A percentile compares a stretch with the other conserved stretches of the same genome.
Evolutionary conservation across 2,113 vertebrate species (phyloP).

Genomic region (Camelus dromedarius): DNA sequence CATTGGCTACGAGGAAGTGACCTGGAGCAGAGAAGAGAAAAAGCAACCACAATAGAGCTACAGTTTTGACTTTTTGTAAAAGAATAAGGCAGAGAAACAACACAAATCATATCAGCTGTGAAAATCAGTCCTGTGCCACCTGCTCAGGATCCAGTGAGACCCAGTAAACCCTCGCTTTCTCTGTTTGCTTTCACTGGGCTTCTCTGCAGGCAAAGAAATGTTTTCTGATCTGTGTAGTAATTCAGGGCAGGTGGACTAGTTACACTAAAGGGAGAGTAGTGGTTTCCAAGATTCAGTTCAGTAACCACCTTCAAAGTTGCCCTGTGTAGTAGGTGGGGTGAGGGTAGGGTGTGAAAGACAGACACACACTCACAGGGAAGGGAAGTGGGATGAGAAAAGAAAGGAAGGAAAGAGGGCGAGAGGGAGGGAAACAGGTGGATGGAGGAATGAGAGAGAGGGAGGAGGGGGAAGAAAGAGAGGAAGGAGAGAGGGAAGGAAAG

Average conservation of each 20-base stretch:
- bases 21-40: background rate
- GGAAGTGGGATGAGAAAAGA: background rate
- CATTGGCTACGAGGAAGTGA: conserved; percentile 65
- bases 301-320: background rate
- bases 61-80: conserved; percentile 1
- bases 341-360: background rate
- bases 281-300: background rate
- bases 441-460: background rate
- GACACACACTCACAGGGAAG: background rate
- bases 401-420: background rate
- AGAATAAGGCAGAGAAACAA: background rate
- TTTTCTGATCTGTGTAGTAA: background rate
- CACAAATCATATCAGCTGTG: background rate
- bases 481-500: too few species aligned
- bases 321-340: background rate
- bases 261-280: background rate
- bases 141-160: background rate
- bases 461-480: too few species aligned
- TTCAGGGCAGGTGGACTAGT: background rate
- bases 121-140: background rate
- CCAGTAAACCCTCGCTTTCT: background rate
- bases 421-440: background rate
- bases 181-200: background rate
- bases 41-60: background rate
- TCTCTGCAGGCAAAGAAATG: background rate